phyloP scores from a whole-genome alignment of 1,140 invertebrate species.

The Pteromalus puparum region DNA sequence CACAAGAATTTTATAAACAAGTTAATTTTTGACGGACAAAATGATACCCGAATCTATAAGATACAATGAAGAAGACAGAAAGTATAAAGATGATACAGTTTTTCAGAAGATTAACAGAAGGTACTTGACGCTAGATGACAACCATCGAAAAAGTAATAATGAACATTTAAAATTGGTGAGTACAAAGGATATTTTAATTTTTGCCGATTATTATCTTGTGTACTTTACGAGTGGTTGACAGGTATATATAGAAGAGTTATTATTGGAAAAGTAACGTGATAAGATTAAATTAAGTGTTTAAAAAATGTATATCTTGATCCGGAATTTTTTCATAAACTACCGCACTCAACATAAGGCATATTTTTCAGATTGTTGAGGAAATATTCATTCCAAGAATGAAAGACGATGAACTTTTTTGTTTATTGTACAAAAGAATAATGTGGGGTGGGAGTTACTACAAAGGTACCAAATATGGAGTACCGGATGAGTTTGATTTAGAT shows the following conservation, averaged over 20 bases:
- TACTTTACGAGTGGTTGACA: neutral
- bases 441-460: constrained; percentile 77
- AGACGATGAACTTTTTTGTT: constrained; percentile 62
- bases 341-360: constrained; percentile 4
- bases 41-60: too few species aligned
- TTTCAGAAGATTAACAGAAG: constrained; percentile 47
- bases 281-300: neutral
- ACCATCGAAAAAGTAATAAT: constrained; percentile 42
- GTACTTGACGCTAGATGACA: constrained; percentile 52
- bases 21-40: too few species aligned
- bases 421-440: constrained; percentile 64
- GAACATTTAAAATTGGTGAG: constrained; percentile 41
- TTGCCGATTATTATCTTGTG: neutral
- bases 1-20: too few species aligned
- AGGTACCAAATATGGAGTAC: constrained; percentile 72
- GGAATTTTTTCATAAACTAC: constrained; percentile 1
- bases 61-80: neutral
- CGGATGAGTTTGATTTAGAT: constrained; percentile 78
- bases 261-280: neutral
- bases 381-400: constrained; percentile 59
- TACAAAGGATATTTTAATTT: neutral
- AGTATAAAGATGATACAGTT: constrained; percentile 37
- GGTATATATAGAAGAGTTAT: neutral
- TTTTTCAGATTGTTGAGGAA: constrained; percentile 52
- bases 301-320: neutral